Percentiles rank a stretch among this genome's conserved stretches.
phyloP scores from a whole-genome alignment of 2,888 invertebrate species.

The Syrista parreyssii region DNA sequence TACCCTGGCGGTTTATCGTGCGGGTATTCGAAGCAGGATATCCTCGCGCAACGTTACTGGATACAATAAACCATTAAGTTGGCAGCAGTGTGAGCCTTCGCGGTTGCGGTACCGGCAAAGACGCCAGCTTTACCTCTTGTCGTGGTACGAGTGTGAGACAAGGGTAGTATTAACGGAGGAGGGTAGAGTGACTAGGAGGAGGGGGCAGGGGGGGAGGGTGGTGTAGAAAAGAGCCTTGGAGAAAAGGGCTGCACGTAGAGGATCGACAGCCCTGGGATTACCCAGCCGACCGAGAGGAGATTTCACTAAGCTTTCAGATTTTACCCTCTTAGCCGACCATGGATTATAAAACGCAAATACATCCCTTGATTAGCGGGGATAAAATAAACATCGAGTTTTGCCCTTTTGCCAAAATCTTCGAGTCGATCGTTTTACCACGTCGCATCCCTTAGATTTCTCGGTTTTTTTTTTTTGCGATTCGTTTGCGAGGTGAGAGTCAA shows the following conservation, averaged over 20 bases:
- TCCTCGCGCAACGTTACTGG: slow-evolving; percentile 52
- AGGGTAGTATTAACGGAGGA: slow-evolving; percentile 26
- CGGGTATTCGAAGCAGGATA: slow-evolving; percentile 38
- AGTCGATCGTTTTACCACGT: neutral
- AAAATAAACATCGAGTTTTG: slow-evolving; percentile 59
- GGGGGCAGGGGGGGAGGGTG: slow-evolving; percentile 23
- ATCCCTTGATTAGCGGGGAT: slow-evolving; percentile 64
- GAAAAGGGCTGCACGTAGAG: slow-evolving; percentile 20
- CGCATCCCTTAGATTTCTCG: neutral
- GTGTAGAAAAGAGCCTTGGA: neutral
- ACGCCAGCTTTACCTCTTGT: slow-evolving; percentile 23
- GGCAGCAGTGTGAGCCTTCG: slow-evolving; percentile 42
- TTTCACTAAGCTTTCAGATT: slow-evolving; percentile 65
- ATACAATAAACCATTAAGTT: slow-evolving; percentile 63
- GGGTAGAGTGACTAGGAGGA: slow-evolving; percentile 29
- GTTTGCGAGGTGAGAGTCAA: no score
- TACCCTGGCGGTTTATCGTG: slow-evolving; percentile 34
- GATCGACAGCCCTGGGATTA: slow-evolving; percentile 43
- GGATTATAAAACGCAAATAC: slow-evolving; percentile 66
- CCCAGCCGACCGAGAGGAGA: slow-evolving; percentile 57
- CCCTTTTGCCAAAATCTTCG: neutral
- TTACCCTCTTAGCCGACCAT: slow-evolving; percentile 62
- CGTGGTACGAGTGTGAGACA: neutral
- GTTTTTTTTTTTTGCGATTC: neutral
- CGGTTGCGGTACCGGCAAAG: slow-evolving; percentile 31